Evolutionary conservation across 2,113 vertebrate species (phyloP).

Genomic region (Paratilapia polleni): DNA sequence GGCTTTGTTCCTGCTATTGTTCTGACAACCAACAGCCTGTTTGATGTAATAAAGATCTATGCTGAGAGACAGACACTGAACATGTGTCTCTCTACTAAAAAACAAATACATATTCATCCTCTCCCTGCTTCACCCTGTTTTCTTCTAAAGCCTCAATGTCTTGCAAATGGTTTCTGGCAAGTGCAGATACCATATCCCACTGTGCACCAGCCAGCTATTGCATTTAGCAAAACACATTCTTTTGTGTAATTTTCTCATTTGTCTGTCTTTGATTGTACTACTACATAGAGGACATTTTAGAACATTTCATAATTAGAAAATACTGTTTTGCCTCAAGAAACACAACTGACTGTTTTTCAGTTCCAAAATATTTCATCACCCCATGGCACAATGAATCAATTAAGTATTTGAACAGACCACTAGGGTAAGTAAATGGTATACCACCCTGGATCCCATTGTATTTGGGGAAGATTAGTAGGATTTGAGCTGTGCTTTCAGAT

Average conservation of each 20-base stretch:
- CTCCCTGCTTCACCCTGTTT: slow-evolving; percentile 18
- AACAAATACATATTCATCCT: slow-evolving; percentile 71
- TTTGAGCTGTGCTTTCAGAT: slow-evolving; percentile 71
- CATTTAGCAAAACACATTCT: slow-evolving; percentile 33
- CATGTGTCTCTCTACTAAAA: slow-evolving; percentile 67
- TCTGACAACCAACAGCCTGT: slow-evolving; percentile 70
- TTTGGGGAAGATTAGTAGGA: slow-evolving; percentile 74
- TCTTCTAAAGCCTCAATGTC: slow-evolving; percentile 36
- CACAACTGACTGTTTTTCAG: slow-evolving; percentile 6
- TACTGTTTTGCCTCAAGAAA: neutral
- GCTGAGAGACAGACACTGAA: slow-evolving; percentile 74
- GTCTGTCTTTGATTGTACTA: slow-evolving; percentile 29
- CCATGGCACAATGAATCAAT: slow-evolving; percentile 57
- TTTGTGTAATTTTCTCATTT: slow-evolving; percentile 11
- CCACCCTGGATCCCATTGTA: slow-evolving; percentile 61
- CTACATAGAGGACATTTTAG: slow-evolving; percentile 10
- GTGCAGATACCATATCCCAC: slow-evolving; percentile 49
- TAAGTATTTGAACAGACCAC: slow-evolving; percentile 50
- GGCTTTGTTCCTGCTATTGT: slow-evolving; percentile 73
- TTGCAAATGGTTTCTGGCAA: slow-evolving; percentile 67
- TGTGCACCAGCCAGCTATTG: slow-evolving; percentile 23
- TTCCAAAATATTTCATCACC: slow-evolving; percentile 30
- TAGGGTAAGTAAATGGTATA: slow-evolving; percentile 59
- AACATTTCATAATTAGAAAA: slow-evolving; percentile 16
- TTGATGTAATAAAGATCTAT: slow-evolving; percentile 79